Evolutionary conservation across 2,113 vertebrate species (phyloP), one percentile per base, ranked within the genome.

Genomic region (Carlito syrichta): DNA sequence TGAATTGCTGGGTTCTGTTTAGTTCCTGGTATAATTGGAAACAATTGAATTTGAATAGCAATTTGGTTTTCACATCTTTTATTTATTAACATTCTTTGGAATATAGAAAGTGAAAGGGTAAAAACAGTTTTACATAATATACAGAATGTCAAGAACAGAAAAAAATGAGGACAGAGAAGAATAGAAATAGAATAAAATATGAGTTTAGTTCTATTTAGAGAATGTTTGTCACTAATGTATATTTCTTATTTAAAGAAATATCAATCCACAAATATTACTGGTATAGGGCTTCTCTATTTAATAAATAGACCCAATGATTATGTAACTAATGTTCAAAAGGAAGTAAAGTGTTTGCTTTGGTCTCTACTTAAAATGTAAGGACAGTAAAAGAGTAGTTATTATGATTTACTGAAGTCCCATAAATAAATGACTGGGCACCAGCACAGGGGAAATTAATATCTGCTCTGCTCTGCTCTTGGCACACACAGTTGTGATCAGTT

Each of bases 11-110:
- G 96, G 97, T 98, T 98, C 98, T 98, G 95, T 98, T 98, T 98
- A 97, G 19, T 98, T 98, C 95, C 89, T 97, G 98, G 95, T 96
- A 96, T 98, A 98, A 98, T 97, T 98, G 97, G 96, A 98, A 98
- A 98, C 96, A 98, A 98, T 98, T 89, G 54, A 98, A 98, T 98
- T 98, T 98, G 98, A 98, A 98, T 98, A 98, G 97, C 97, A 98
- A 98, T 98, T 98, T 97, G 96, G 87, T 98, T 97, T 98, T 98
- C 97, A 97, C 96, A 98, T 98, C 96, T 98, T 98, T 98, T 98
- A 97, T 98, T 98, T 98, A 98, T 98, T 98, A 98, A 97, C 30
- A 16, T 93, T 97, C 97, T 98, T 97, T 0, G 0, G 98, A 98
- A 97, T 97, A 98, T 86, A 97, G 58, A 96, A 93, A 27, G 69